These are phyloP conservation scores for Rotaria socialis DNA, from an alignment of 2,888 invertebrate genomes.

Conservation along the genomic window DNA sequence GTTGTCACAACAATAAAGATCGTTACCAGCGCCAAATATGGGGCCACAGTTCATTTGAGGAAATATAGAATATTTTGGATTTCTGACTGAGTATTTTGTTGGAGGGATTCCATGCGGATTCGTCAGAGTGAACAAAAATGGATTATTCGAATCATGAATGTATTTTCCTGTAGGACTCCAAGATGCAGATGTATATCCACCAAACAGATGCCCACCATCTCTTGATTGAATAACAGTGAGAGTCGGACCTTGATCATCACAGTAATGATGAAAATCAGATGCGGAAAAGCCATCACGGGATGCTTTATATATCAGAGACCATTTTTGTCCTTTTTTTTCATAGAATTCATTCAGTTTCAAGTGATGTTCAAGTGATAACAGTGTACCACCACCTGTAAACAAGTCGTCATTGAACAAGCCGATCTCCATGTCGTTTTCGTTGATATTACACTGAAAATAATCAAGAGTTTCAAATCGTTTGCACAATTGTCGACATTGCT, in stretches of 20 bases:
- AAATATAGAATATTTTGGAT: background rate
- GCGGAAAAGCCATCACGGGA: slow-evolving; percentile 31
- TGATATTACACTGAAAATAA: background rate
- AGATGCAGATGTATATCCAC: slow-evolving; percentile 33
- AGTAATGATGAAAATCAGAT: slow-evolving; percentile 36
- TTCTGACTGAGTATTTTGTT: background rate
- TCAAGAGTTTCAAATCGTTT: too few relatives aligned
- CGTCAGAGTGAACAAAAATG: slow-evolving; percentile 4
- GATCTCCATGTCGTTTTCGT: background rate
- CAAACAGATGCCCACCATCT: slow-evolving; percentile 35
- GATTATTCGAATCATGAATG: background rate
- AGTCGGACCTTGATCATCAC: slow-evolving; percentile 34
- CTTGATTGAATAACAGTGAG: slow-evolving; percentile 30
- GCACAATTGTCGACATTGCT: background rate
- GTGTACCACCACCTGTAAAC: background rate
- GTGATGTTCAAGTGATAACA: background rate
- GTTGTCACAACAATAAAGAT: too few relatives aligned
- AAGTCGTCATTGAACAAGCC: background rate
- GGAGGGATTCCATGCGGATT: background rate
- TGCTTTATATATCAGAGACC: slow-evolving; percentile 36
- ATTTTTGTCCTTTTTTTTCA: slow-evolving; percentile 27
- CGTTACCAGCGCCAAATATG: background rate
- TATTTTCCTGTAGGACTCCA: slow-evolving; percentile 25
- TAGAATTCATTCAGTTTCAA: background rate
- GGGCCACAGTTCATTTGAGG: background rate